These are phyloP conservation scores for Pseudochromis fuscus DNA, from an alignment of 2,797 vertebrate genomes.

Conservation along the genomic window DNA sequence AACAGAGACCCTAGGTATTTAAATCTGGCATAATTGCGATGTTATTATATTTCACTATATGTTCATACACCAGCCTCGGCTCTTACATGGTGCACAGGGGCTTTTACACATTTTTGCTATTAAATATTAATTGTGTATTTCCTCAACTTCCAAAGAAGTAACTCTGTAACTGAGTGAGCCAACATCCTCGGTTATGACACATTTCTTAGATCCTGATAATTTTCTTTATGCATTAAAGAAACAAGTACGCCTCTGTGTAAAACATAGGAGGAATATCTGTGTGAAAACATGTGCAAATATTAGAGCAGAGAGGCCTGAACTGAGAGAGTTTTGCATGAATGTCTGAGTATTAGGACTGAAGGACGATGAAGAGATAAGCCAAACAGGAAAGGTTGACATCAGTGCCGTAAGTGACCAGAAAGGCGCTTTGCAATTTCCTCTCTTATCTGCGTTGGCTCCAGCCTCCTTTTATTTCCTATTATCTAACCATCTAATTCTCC, in stretches of 20 bases:
- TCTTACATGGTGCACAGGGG: no score
- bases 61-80: no score
- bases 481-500: conserved; percentile 48
- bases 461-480: conserved; percentile 37
- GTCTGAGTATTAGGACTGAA: neutral
- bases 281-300: neutral
- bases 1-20: no score
- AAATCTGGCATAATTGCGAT: no score
- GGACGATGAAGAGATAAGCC: neutral
- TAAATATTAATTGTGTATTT: no score
- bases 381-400: neutral
- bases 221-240: neutral
- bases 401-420: neutral
- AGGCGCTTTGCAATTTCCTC: conserved; percentile 13
- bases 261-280: no score
- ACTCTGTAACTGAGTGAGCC: no score
- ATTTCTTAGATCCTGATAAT: neutral
- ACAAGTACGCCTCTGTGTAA: neutral
- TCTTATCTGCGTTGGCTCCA: conserved; percentile 1
- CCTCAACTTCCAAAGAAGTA: no score
- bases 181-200: no score
- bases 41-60: no score
- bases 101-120: no score
- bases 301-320: neutral
- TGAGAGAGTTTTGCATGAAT: neutral